These are phyloP conservation scores for Conopomorpha cramerella DNA, from an alignment of 1,140 invertebrate genomes.

Conservation along the genomic window DNA sequence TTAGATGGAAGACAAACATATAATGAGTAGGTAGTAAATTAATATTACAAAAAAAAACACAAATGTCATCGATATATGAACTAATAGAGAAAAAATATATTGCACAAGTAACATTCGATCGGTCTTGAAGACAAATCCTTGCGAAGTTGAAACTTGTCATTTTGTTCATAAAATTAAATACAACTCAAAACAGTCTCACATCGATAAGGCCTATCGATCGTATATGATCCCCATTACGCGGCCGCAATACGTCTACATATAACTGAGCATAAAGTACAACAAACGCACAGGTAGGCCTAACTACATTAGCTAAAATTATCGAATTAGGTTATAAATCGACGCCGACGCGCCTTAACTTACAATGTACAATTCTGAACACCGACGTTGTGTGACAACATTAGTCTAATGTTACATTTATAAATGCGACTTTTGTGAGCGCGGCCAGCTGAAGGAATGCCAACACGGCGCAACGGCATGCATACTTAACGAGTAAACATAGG, in stretches of 20 bases:
- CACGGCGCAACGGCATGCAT: too few species aligned
- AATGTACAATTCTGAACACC: too few species aligned
- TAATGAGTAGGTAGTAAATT: too few species aligned
- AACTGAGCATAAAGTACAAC: slow-evolving; percentile 54
- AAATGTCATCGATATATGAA: too few species aligned
- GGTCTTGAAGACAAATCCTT: not conserved
- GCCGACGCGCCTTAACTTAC: too few species aligned
- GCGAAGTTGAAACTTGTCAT: not conserved
- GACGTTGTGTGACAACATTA: not conserved
- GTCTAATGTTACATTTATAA: not conserved
- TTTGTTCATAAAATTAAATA: not conserved
- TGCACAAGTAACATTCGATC: not conserved
- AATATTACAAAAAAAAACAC: too few species aligned
- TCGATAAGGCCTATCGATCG: not conserved
- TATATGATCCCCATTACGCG: not conserved
- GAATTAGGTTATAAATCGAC: slow-evolving; percentile 17
- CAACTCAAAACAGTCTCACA: not conserved
- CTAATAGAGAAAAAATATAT: not conserved
- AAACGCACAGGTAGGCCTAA: slow-evolving; percentile 22
- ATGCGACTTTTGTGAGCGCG: not conserved
- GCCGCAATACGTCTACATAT: slow-evolving; percentile 12
- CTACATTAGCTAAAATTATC: slow-evolving; percentile 16
- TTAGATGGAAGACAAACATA: too few species aligned
- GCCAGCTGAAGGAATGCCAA: too few species aligned
- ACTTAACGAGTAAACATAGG: too few species aligned